Evolutionary conservation across 2,113 vertebrate species (phyloP), one percentile per base, ranked within the genome.

Genomic region (Halichoerus grypus): DNA sequence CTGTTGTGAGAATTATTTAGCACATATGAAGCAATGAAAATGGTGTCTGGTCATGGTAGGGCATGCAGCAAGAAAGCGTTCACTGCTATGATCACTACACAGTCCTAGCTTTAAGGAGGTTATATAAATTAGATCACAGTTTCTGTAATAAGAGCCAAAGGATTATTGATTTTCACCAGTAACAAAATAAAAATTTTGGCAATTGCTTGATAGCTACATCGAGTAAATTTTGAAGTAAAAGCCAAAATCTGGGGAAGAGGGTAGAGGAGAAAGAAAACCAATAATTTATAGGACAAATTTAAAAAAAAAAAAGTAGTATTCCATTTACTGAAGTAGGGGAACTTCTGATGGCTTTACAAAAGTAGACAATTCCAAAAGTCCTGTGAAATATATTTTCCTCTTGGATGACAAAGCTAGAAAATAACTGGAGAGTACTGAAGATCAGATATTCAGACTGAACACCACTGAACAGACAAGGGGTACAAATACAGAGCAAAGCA

Each of bases 341-440:
- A 72, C 13, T 76, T 85, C 59, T 77, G 63, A 61, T 61, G 28
- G n/a, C 3, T 91, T 93, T 42, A 42, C 71, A 33, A 81, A 96
- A 81, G 36, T 33, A 81, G 69, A 36, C 33, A 67, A 87, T 88
- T 93, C 57, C 81, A 92, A 95, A 42, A 85, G 90, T 91, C 69
- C 51, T 59, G 10, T 36, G 4, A 31, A 74, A 86, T 19, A 55
- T 10, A 63, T 72, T 57, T 87, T 49, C 39, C 42, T 80, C 10
- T 89, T 28, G 36, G 42, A 74, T 81, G 76, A 93, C 16, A 89
- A 77, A 92, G 33, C 61, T 82, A 65, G 61, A 84, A 92, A 94
- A 67, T 79, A 59, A 91, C 49, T 51, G 19, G 36, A 83, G 36
- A 95, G 46, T 9, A n/a, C 14, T 28, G 7, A 67, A 93, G 22